These are phyloP conservation scores for Porites lutea DNA, from an alignment of 64 coral and sea anemone species.

Conservation along the genomic window DNA sequence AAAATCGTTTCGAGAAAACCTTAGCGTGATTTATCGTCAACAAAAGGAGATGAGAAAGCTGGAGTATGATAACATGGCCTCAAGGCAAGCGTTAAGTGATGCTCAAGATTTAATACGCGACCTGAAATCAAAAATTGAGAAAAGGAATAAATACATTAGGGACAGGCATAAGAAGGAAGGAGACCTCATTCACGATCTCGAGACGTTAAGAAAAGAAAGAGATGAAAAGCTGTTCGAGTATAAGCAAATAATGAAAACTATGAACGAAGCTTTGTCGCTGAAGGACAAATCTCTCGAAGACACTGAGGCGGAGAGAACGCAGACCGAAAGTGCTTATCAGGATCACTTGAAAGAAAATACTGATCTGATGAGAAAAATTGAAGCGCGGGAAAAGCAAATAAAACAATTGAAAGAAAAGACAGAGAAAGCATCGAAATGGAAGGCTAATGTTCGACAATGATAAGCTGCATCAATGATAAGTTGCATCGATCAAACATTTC, in stretches of 20 bases:
- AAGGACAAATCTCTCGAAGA: constrained; percentile 25
- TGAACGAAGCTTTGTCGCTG: constrained; percentile 10
- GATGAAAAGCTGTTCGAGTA: constrained; percentile 41
- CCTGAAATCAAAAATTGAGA: constrained; percentile 29
- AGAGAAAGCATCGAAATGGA: constrained; percentile 36
- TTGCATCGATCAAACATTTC: no score
- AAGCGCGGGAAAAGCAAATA: constrained; percentile 28
- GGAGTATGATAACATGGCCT: constrained; percentile 34
- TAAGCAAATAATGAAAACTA: constrained; percentile 10
- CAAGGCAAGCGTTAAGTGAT: not conserved
- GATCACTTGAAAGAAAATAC: constrained; percentile 24
- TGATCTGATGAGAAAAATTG: constrained; percentile 50
- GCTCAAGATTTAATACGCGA: constrained; percentile 10
- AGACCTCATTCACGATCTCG: constrained; percentile 11
- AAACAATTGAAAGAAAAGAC: constrained; percentile 44
- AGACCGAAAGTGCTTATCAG: constrained; percentile 14
- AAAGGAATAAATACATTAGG: constrained; percentile 35
- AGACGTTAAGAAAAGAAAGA: constrained; percentile 18
- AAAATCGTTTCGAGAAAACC: constrained; percentile 17
- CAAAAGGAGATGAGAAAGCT: constrained; percentile 29
- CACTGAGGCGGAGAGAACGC: constrained; percentile 9
- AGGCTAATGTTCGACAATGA: constrained; percentile 6
- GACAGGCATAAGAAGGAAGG: constrained; percentile 26
- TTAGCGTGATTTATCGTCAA: constrained; percentile 46
- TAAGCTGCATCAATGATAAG: not conserved